phyloP scores from a whole-genome alignment of 2,113 vertebrate genomes.

The Rhagologus leucostigma region DNA sequence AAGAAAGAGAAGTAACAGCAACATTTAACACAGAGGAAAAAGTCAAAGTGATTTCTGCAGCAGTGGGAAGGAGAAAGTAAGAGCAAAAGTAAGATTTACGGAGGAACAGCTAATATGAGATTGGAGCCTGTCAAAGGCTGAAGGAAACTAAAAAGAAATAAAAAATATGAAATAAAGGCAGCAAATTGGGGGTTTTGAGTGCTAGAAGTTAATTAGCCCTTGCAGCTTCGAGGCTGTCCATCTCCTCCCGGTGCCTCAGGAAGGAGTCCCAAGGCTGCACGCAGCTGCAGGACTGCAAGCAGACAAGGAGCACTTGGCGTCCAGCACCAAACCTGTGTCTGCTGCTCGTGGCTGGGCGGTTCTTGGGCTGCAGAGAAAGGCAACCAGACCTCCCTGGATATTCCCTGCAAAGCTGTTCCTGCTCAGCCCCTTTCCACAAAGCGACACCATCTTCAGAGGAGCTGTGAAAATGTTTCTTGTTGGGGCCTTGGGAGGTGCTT shows the following conservation, averaged over 20 bases:
- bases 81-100: background rate
- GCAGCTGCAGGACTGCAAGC: background rate
- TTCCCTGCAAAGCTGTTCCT: background rate
- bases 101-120: background rate
- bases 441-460: background rate
- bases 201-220: background rate
- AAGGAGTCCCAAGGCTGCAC: background rate
- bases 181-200: background rate
- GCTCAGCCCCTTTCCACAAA: background rate
- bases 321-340: background rate
- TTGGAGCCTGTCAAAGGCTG: background rate
- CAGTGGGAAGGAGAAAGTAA: background rate
- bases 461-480: background rate
- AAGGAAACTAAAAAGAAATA: background rate
- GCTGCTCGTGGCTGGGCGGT: fast-evolving
- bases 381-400: background rate
- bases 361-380: background rate
- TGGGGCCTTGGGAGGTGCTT: background rate
- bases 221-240: background rate
- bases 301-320: fast-evolving
- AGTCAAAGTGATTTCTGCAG: conserved; percentile 12
- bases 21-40: background rate
- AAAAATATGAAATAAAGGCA: background rate
- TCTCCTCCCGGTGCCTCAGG: background rate
- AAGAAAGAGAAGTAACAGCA: conserved; percentile 11